Evolutionary conservation across 2,113 vertebrate genomes (phyloP), one percentile per base, ranked within the genome.

Genomic region (Lepus europaeus): DNA sequence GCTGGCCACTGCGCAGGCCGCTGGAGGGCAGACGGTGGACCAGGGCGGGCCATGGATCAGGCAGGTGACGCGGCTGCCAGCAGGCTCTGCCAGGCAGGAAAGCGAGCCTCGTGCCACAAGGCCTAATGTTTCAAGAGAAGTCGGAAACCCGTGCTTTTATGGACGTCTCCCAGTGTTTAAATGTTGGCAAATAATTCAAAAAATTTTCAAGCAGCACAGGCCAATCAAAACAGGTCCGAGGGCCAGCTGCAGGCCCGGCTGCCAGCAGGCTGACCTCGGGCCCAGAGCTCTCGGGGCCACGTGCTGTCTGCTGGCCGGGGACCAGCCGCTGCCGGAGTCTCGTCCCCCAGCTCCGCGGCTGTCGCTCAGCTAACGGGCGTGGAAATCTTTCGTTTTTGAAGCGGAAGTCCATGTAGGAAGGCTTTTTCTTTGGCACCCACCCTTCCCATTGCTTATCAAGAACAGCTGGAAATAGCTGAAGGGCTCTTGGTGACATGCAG

Each of bases 221-320:
- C 93, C 95, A 95, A 89, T 94, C 79, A 76, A 94, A 96, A 97
- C 79, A 96, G 70, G 36, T 9, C 74, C 12, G 59, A 68, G 59
- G 92, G 93, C 91, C 94, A 95, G 74, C 59, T 79, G 29, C 10
- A 6, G 9, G 91, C 70, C 61, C 64, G 82, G 59, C 90, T 25
- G 66, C 92, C 74, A 39, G 76, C 61, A 59, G 7, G 7, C 36
- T 79, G 89, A 92, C 94, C 79, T 63, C 73, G 92, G 68, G 68
- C 23, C 68, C 90, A 94, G 95, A 33, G 56, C 68, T 64, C 70
- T 59, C 10, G 20, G 17, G 73, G 70, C 70, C 72, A 19, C 6
- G 61, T 3, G 19, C 64, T 1, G 68, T 20, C 23, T 23, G 74
- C n/a, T 36, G 95, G 83, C 83, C 3, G 33, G 0, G 0, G 0